Evolutionary conservation across 2,113 vertebrate genomes (phyloP).

Genomic region (Hemibagrus wyckioides): DNA sequence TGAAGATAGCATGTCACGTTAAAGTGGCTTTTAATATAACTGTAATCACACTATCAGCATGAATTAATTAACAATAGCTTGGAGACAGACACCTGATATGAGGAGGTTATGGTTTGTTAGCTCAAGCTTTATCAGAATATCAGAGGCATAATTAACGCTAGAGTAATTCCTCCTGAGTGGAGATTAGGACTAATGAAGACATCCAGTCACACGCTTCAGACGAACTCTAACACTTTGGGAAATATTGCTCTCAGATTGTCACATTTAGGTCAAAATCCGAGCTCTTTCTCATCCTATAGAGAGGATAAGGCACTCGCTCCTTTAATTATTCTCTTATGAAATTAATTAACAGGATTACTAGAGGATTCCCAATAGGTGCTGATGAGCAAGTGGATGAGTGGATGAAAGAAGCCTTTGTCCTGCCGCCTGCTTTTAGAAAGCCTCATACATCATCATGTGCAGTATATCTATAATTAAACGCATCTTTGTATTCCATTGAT

Average conservation of each 20-base stretch:
- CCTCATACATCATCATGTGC: neutral
- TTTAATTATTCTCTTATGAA: conserved; percentile 62
- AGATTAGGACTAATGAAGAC: conserved; percentile 52
- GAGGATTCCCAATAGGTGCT: conserved; percentile 54
- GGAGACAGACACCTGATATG: conserved; percentile 36
- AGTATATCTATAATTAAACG: conserved; percentile 1
- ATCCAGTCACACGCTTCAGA: conserved; percentile 4
- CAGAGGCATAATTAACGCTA: conserved; percentile 39
- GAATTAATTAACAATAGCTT: conserved; percentile 48
- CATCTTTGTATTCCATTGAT: neutral
- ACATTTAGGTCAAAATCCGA: conserved; percentile 31
- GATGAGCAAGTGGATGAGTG: conserved; percentile 50
- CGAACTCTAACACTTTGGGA: conserved; percentile 29
- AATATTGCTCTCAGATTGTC: conserved; percentile 42
- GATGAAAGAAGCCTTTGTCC: conserved; percentile 46
- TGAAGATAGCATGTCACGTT: conserved; percentile 11
- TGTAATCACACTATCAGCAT: conserved; percentile 39
- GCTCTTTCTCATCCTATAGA: conserved; percentile 34
- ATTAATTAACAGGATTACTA: conserved; percentile 67
- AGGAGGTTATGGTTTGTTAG: conserved; percentile 33
- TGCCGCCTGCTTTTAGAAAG: neutral
- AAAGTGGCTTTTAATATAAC: conserved; percentile 39
- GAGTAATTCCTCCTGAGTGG: conserved; percentile 38
- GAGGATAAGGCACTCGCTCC: conserved; percentile 41
- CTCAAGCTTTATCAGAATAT: conserved; percentile 47